Conservation (phyloP, 2,797 vertebrate species). For the Alfaro cultratus region DNA sequence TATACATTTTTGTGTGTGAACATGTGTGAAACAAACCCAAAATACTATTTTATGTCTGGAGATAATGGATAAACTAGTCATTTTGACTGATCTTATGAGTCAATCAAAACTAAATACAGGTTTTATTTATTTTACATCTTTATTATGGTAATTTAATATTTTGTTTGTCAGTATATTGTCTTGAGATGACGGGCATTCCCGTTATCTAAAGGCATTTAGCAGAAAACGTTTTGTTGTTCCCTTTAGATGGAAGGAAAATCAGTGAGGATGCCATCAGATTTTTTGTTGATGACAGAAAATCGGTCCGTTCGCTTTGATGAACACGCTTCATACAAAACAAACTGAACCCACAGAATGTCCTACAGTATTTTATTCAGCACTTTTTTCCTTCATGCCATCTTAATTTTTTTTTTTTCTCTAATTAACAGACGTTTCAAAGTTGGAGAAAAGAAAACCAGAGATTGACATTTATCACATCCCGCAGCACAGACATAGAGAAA, state of each 20-base stretch:
- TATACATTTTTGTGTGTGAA: no score
- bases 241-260: not conserved
- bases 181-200: not conserved
- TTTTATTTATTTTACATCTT: not conserved
- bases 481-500: not conserved
- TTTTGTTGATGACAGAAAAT: not conserved
- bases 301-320: not conserved
- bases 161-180: no score
- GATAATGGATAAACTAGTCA: no score
- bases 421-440: not conserved
- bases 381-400: not conserved
- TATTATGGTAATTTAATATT: not conserved
- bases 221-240: not conserved
- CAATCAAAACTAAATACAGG: not conserved
- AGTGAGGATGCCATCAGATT: not conserved
- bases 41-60: not conserved
- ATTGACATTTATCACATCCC: not conserved
- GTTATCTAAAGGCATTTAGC: not conserved
- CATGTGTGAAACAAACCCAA: not conserved
- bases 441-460: not conserved
- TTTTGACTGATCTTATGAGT: no score
- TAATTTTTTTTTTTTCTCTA: not conserved
- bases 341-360: not conserved
- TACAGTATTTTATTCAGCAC: not conserved
- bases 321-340: not conserved